Conservation (phyloP, 2,888 invertebrate genomes). For the Linnaemya tessellans region DNA sequence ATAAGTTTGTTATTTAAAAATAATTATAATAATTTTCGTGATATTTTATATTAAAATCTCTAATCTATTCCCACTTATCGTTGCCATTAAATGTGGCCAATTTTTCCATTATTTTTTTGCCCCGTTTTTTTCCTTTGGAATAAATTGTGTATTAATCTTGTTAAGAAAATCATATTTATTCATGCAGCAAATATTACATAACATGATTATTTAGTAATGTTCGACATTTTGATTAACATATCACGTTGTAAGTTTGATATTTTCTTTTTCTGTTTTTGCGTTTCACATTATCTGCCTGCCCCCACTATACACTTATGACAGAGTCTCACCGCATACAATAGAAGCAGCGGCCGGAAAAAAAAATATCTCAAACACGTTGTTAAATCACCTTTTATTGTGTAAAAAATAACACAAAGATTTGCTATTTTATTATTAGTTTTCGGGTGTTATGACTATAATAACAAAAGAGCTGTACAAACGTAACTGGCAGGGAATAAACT, state of each 20-base stretch:
- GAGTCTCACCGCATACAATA: slow-evolving; percentile 29
- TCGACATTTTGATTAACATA: slow-evolving; percentile 82
- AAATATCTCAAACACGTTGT: slow-evolving; percentile 35
- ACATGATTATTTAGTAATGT: slow-evolving; percentile 74
- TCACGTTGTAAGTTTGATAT: slow-evolving; percentile 77
- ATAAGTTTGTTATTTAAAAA: background rate
- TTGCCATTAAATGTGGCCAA: slow-evolving; percentile 28
- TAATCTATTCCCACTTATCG: slow-evolving; percentile 29
- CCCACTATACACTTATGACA: slow-evolving; percentile 48
- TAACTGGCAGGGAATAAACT: slow-evolving; percentile 32
- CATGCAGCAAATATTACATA: slow-evolving; percentile 68
- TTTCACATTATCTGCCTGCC: slow-evolving; percentile 1
- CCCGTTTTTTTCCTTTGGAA: background rate
- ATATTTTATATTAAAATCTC: slow-evolving; percentile 1
- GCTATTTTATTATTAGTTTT: slow-evolving; percentile 69
- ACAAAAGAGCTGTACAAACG: slow-evolving; percentile 42
- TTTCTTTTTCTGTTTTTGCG: slow-evolving; percentile 34
- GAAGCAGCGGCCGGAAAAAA: slow-evolving; percentile 27
- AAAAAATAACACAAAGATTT: slow-evolving; percentile 33
- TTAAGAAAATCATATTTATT: slow-evolving; percentile 67
- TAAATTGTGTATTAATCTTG: slow-evolving; percentile 67
- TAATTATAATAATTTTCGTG: slow-evolving; percentile 16
- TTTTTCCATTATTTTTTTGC: background rate
- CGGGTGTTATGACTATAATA: slow-evolving; percentile 71
- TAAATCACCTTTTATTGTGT: slow-evolving; percentile 53